phyloP scores from a whole-genome alignment of 2,797 vertebrate species.

The Coendou prehensilis region DNA sequence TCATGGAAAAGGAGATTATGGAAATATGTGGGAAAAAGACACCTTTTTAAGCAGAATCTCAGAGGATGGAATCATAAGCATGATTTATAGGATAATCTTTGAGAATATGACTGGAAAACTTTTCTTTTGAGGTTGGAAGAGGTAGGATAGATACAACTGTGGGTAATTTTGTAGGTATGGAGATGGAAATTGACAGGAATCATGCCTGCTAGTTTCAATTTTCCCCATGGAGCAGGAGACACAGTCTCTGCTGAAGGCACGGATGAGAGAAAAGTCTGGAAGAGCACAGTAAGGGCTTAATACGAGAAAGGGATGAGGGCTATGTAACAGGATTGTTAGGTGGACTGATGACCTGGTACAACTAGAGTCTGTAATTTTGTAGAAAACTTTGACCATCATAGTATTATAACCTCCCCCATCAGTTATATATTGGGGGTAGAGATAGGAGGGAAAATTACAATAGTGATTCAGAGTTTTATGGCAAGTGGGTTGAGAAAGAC shows the following conservation, averaged over 20 bases:
- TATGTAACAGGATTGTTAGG: background rate
- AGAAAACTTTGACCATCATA: background rate
- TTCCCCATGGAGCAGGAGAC: background rate
- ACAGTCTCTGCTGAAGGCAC: slow-evolving; percentile 6
- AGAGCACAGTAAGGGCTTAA: background rate
- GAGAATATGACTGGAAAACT: slow-evolving; percentile 6
- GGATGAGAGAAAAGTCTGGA: background rate
- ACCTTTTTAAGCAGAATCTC: background rate
- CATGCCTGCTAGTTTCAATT: background rate
- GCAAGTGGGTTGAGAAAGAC: background rate
- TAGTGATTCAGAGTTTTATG: background rate
- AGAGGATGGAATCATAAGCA: background rate
- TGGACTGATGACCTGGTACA: background rate
- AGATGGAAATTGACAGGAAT: background rate
- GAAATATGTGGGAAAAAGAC: background rate
- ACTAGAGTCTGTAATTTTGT: background rate
- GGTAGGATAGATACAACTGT: background rate
- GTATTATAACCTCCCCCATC: background rate
- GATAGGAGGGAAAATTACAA: background rate
- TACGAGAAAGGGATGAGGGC: background rate
- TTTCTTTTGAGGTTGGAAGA: slow-evolving; percentile 13
- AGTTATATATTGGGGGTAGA: background rate
- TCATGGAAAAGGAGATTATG: background rate
- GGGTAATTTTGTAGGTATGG: slow-evolving; percentile 18
- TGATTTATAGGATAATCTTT: background rate